Evolutionary conservation across 2,113 vertebrate genomes (phyloP), one percentile per base, ranked within the genome.

Genomic region (Porphyrio hochstetteri): DNA sequence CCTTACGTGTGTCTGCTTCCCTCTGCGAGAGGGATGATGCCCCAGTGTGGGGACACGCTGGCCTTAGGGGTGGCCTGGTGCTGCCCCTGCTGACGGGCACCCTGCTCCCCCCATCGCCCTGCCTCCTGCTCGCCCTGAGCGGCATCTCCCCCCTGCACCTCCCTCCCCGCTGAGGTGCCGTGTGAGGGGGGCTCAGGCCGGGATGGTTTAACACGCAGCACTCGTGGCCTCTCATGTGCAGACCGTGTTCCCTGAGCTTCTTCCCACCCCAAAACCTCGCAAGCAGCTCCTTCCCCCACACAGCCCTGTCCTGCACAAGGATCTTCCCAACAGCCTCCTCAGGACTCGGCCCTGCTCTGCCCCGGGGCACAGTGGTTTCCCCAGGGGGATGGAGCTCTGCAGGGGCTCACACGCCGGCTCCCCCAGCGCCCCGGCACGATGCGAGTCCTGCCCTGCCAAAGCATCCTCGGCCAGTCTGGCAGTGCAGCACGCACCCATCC

Each of bases 401-500:
- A 11, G n/a, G 25, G 17, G 25, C 40, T 63, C 56, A 9, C 31
- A 4, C 4, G 7, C 28, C 16, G 20, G 67, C 40, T 64, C 40
- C 70, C 20, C 79, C 55, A 21, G 44, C 13, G 33, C 19, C 10
- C 44, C 16, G n/a, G 38, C 25, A 7, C 13, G 5, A 38, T 21
- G 13, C 0, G 29, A 53, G 20, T 3, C 27, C 40, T 3, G 44
- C 27, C n/a, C 61, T 68, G 29, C 60, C 2, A 0, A 25, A 21
- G 31, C 1, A 0, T 33, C 10, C 17, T 10, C 0, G 3, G 13
- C 8, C 53, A 31, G 24, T 2, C 38, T 7, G 1, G 27, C 24
- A 0, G 3, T 31, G 70, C 4, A 5, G 5, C 5, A 5, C 8
- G 18, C 13, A 5, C 17, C 50, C 15, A 0, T 17, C 25, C 1